phyloP scores from a whole-genome alignment of 2,113 vertebrate species.

The Periophthalmus modestus region DNA sequence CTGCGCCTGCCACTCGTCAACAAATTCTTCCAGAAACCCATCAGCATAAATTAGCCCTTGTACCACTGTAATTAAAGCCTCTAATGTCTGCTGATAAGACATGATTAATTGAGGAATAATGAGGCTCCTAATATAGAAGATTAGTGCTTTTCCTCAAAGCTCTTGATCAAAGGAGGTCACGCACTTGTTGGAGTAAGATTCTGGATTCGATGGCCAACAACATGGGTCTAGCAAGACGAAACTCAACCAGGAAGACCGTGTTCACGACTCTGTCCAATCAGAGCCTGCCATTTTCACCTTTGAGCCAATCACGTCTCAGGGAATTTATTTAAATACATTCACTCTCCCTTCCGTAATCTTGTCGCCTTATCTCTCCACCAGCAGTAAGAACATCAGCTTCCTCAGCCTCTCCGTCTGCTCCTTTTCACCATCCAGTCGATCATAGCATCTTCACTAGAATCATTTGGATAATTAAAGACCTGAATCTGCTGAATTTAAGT shows the following conservation, averaged over 20 bases:
- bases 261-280: neutral
- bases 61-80: conserved; percentile 71
- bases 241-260: neutral
- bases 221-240: neutral
- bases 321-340: no score
- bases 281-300: neutral
- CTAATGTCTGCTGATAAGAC: conserved; percentile 67
- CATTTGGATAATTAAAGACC: no score
- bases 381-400: no score
- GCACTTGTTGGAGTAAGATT: conserved; percentile 21
- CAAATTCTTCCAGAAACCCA: conserved; percentile 59
- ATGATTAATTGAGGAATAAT: conserved; percentile 65
- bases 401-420: no score
- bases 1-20: conserved; percentile 40
- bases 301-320: neutral
- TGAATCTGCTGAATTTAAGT: no score
- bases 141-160: conserved; percentile 51
- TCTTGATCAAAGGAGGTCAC: conserved; percentile 53
- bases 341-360: no score
- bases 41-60: conserved; percentile 62
- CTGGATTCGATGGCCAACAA: conserved; percentile 16
- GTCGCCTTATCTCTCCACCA: no score
- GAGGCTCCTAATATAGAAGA: conserved; percentile 56
- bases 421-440: no score
- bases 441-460: no score